Base-by-base conservation (phyloP, 2,888 invertebrate genomes). In the Lasioglossum calceatum region DNA sequence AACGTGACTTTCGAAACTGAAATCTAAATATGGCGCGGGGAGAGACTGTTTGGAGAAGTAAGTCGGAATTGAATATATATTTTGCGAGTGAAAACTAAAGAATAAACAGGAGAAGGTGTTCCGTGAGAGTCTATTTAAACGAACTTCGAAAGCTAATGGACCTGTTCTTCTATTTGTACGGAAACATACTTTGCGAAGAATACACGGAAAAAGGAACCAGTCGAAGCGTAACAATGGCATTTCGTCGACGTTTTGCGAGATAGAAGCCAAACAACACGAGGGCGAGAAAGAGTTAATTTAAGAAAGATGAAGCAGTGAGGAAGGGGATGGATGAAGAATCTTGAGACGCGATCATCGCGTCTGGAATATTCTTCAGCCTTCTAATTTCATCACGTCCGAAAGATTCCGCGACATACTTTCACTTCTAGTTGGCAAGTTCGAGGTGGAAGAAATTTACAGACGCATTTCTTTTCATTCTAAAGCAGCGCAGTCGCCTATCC, bases 311-410 rank as follows among this genome's bases (percentile, higher is more conserved):
- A 86, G 84, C 82, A 75, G 84, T 64, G 75, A 79, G 83, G 75
- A 77, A 81, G 84, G 79, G 77, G 81, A 75, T 58, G 81, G 79
- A 87, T 85, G 82, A 86, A 89, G 90, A 82, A 87, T 81, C 85
- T 67, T 70, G 84, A 81, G 80, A 77, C 79, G 61, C 58, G 80
- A 76, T 82, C 70, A 81, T 84, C 84, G 85, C 81, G 88, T 87
- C 87, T 78, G 61, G 84, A 84, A 87, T 82, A 89, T 84, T 81
- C 84, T 78, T 84, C 88, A 85, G 86, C 84, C 86, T 88, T 87
- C 87, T 89, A 89, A 90, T 92, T 91, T 87, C 89, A 81, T 87
- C 87, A 85, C 86, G 88, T 85, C 79, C 87, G 74, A 72, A 77
- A 80, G 86, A 80, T 86, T 86, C 86, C 82, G 77, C 82, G 80